Percentiles rank a stretch among this genome's conserved stretches.
These are phyloP conservation scores for Euproctis similis DNA, from an alignment of 2,888 invertebrate species.

Conservation along the genomic window DNA sequence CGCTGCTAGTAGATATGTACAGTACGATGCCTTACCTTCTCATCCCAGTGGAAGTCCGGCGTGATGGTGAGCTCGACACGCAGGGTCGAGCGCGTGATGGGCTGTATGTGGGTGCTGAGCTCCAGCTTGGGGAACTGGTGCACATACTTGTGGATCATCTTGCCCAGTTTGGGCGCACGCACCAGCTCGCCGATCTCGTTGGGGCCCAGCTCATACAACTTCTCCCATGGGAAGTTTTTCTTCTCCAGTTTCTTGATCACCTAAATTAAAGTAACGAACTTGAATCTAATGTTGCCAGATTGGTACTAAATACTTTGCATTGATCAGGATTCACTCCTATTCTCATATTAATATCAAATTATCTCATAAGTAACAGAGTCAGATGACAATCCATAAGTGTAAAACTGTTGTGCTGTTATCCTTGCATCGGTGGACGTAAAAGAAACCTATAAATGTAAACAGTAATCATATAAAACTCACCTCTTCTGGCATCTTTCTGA, in stretches of 20 bases:
- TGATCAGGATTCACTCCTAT: too few relatives aligned
- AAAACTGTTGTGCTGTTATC: too few relatives aligned
- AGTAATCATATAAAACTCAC: constrained; percentile 29
- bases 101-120: constrained; percentile 97
- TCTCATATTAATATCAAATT: too few relatives aligned
- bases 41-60: constrained; percentile 99
- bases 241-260: constrained; percentile 96
- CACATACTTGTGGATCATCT: constrained; percentile 95
- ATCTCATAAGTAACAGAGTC: too few relatives aligned
- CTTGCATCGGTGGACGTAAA: too few relatives aligned
- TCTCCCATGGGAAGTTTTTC: constrained; percentile 95
- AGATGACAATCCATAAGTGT: too few relatives aligned
- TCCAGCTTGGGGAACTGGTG: constrained; percentile 98
- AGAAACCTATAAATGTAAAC: neutral
- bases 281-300: too few relatives aligned
- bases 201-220: constrained; percentile 96
- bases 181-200: constrained; percentile 96
- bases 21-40: constrained; percentile 83
- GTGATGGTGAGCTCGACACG: constrained; percentile 97
- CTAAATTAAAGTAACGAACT: too few relatives aligned
- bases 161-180: constrained; percentile 91
- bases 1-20: too few relatives aligned
- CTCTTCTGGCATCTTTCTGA: constrained; percentile 97
- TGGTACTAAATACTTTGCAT: too few relatives aligned
- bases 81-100: constrained; percentile 94